Percentiles rank a stretch among this genome's conserved stretches.
phyloP scores from a whole-genome alignment of 2,888 invertebrate species.

The Xylota sylvarum region DNA sequence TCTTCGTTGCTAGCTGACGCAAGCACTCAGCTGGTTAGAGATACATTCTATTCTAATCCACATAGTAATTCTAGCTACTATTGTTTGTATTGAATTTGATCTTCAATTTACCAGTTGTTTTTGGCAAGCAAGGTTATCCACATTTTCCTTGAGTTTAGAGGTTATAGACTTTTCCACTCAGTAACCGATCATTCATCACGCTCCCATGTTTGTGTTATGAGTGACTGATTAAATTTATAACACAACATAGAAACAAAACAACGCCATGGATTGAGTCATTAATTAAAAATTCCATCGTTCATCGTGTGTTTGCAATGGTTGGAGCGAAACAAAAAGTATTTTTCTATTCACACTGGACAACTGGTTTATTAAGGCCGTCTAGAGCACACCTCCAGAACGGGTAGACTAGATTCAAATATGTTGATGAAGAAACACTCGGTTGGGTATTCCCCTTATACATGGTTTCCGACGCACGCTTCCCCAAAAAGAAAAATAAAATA shows the following conservation, averaged over 20 bases:
- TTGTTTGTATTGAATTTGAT: neutral
- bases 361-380: constrained; percentile 7
- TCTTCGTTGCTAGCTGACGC: neutral
- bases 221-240: constrained; percentile 11
- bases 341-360: neutral
- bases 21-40: neutral
- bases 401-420: neutral
- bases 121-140: constrained; percentile 40
- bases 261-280: constrained; percentile 10
- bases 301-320: neutral
- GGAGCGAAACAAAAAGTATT: neutral
- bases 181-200: neutral
- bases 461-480: constrained; percentile 13
- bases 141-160: constrained; percentile 9
- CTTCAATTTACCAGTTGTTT: constrained; percentile 22
- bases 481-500: neutral
- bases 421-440: neutral
- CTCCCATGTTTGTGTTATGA: neutral
- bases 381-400: neutral
- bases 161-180: constrained; percentile 23
- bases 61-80: constrained; percentile 1
- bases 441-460: neutral
- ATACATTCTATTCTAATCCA: constrained; percentile 23
- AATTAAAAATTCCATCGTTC: constrained; percentile 11
- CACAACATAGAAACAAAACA: constrained; percentile 12